These are phyloP conservation scores for Lytechinus pictus DNA, from an alignment of 35 echinoderm and acorn worm species.

Conservation along the genomic window DNA sequence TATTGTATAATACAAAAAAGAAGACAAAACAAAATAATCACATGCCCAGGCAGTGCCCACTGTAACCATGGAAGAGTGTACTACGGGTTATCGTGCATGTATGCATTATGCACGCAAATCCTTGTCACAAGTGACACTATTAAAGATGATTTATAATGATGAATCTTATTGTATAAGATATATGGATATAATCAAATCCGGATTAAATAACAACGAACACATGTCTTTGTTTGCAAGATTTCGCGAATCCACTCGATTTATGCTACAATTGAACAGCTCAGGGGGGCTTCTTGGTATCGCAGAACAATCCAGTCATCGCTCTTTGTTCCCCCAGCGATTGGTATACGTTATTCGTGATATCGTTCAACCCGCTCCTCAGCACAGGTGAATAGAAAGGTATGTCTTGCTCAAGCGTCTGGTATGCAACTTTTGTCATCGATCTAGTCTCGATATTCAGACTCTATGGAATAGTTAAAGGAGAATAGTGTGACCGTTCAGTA, in stretches of 20 bases:
- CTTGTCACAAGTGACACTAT: too few species aligned
- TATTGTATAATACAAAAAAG: too few species aligned
- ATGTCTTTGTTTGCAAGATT: neutral
- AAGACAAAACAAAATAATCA: too few species aligned
- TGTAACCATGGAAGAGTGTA: too few species aligned
- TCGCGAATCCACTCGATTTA: neutral
- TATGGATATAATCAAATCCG: neutral
- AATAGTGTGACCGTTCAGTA: too few species aligned
- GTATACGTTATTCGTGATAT: neutral
- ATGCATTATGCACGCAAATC: too few species aligned
- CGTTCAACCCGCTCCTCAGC: neutral
- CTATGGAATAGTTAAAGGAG: neutral
- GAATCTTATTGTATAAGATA: neutral
- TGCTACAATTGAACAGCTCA: neutral
- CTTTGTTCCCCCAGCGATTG: neutral
- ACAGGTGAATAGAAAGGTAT: neutral
- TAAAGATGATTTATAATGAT: too few species aligned
- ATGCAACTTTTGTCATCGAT: neutral
- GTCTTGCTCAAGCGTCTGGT: neutral
- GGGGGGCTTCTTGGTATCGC: neutral
- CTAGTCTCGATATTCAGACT: neutral
- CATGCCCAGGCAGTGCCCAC: too few species aligned
- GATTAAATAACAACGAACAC: neutral
- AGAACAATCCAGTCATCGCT: neutral
- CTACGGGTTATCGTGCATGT: too few species aligned